A percentile compares a stretch with the other conserved stretches of the same genome.
phyloP scores from a whole-genome alignment of 2,797 vertebrate species.

The Pseudochaenichthys georgianus region DNA sequence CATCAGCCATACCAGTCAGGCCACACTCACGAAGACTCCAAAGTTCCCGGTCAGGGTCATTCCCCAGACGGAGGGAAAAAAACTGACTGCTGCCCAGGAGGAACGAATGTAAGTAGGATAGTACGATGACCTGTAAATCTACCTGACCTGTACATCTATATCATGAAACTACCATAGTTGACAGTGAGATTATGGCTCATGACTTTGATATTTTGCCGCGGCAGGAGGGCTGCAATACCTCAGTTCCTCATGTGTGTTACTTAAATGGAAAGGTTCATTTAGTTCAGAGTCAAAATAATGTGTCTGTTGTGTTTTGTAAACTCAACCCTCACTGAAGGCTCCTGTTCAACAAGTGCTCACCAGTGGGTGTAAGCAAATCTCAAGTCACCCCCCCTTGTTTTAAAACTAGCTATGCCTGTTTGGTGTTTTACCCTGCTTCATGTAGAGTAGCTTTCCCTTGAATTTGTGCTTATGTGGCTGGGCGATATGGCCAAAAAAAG shows the following conservation, averaged over 20 bases:
- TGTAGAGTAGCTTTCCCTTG: no score
- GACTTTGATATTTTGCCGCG: background rate
- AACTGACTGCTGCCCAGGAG: constrained; percentile 76
- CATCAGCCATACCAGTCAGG: constrained; percentile 25
- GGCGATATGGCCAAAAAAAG: no score
- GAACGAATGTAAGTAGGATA: constrained; percentile 81
- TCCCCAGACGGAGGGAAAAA: constrained; percentile 67
- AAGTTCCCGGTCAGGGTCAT: constrained; percentile 21
- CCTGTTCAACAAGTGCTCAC: no score
- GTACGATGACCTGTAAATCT: background rate
- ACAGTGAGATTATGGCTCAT: background rate
- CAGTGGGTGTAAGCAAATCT: no score
- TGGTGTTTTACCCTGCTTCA: no score
- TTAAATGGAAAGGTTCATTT: background rate
- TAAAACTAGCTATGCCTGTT: no score
- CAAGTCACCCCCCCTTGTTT: no score
- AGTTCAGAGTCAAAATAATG: no score
- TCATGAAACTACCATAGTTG: background rate
- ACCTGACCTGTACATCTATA: background rate
- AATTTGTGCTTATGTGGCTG: no score
- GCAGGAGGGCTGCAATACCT: background rate
- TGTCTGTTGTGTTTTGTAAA: no score
- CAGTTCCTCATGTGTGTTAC: background rate
- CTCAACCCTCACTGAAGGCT: no score
- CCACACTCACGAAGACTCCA: constrained; percentile 44